These are phyloP conservation scores for Dipodomys ordii DNA, from an alignment of 2,113 vertebrate genomes.

Conservation along the genomic window DNA sequence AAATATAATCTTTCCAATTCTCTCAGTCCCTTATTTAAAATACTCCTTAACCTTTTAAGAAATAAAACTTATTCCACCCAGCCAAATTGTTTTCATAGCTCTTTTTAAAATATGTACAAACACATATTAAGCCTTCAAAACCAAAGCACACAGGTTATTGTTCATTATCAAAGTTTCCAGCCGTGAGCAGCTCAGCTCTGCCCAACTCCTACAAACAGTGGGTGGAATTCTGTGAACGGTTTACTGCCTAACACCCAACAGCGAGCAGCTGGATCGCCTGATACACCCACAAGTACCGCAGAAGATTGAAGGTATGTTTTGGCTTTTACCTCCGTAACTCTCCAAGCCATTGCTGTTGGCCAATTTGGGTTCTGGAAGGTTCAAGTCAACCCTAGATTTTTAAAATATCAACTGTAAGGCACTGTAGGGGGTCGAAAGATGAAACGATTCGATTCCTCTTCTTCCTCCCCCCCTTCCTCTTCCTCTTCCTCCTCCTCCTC, in stretches of 20 bases:
- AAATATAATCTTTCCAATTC: slow-evolving; percentile 12
- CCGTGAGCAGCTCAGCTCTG: not conserved
- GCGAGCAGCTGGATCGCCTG: not conserved
- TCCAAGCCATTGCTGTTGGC: not conserved
- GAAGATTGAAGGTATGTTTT: not conserved
- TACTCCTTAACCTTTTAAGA: slow-evolving; percentile 20
- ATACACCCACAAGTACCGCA: not conserved
- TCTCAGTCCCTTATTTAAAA: slow-evolving; percentile 33
- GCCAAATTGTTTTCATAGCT: not conserved
- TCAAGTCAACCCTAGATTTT: not conserved
- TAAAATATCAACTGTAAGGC: not conserved
- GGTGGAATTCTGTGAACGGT: not conserved
- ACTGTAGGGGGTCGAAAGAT: not conserved
- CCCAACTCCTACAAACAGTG: not conserved
- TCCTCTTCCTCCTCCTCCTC: not conserved
- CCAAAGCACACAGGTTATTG: not conserved
- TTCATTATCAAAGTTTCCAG: not conserved
- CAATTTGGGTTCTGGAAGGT: not conserved
- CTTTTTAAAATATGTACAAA: not conserved
- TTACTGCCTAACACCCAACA: not conserved
- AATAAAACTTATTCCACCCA: slow-evolving; percentile 27
- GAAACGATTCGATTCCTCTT: not conserved
- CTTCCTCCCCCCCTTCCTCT: no score
- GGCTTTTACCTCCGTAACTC: not conserved
- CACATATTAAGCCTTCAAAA: slow-evolving; percentile 42